Evolutionary conservation across 2,888 invertebrate species (phyloP), one percentile per base, ranked within the genome.

Genomic region (Calameuta pallipes): DNA sequence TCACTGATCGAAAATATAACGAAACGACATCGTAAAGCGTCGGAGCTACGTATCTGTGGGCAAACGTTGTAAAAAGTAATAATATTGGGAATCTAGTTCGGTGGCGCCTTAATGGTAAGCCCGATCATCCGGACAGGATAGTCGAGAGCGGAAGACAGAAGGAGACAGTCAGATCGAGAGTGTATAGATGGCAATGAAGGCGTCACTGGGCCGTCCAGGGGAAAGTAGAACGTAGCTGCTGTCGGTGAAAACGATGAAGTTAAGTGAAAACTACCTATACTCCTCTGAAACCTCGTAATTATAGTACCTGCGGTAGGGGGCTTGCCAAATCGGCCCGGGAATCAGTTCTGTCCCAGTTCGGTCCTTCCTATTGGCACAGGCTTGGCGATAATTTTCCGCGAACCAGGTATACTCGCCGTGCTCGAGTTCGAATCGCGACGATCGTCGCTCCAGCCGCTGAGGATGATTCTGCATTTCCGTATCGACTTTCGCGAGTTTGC

Each of bases 171-270:
- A 3, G 56, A 56, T 74, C 33, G 74, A 33, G n/a, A 33, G 37
- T 33, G 12, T 41, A 41, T 41, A 74, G 33, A 30, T 34, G 34
- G 74, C 6, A 15, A 33, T 13, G 74, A 11, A 34, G 30, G 74
- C 34, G 74, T 33, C 36, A 34, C 33, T 34, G 74, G 74, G 36
- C 15, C 75, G 75, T 76, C 79, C 83, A 86, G 82, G 89, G 88
- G 90, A 90, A 90, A 91, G 91, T 90, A 89, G 90, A 91, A 90
- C 90, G 87, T 78, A 82, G 85, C 82, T 70, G 31, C 73, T 83
- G 81, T 81, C 77, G 89, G 89, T 90, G 91, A 90, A 90, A 91
- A 90, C 89, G 88, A 90, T 90, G 89, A 89, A 91, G 90, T 90
- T 88, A 81, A 88, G 90, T 89, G 90, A 90, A 90, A 90, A 90